Evolutionary conservation across 2,797 vertebrate species (phyloP), one percentile per base, ranked within the genome.

Genomic region (Epinephelus awoara): DNA sequence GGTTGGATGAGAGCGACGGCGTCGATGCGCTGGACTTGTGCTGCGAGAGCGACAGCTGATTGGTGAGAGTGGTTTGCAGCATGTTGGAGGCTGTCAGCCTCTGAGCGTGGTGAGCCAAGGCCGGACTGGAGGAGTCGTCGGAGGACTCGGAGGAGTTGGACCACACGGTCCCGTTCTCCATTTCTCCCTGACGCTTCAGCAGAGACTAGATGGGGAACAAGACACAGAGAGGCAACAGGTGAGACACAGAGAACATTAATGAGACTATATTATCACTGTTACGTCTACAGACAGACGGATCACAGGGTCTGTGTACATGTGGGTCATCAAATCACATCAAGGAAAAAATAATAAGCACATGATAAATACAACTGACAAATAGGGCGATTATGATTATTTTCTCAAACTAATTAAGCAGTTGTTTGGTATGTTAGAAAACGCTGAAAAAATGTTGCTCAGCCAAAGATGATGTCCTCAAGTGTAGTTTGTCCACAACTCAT

Each of bases 121-220:
- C 91, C 77, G 98, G 98, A 77, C 98, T 99, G 72, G 98, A 99
- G 15, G 98, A 99, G 91, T 99, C 98, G 0, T 99, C 98, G 0
- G 98, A 99, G 10, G 98, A 99, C 83, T 99, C 98, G 0, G 98
- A 99, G 74, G 98, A 99, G 93, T 99, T 96, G 75, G 98, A 99
- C 98, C 98, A 99, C 0, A 98, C 98, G 0, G 97, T 98, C 69
- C 98, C 98, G 0, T 99, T 99, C 90, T 99, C 98, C 88, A 97
- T 91, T 64, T 99, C 98, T 40, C 99, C 98, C 82, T 99, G 98
- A 46, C 98, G 96, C 85, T 96, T 96, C 88, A 99, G 88, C 95
- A 99, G 97, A 85, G 98, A 99, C 98, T 99, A 64, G 4, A 75
- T 17, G 59, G 25, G 55, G 70, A 71, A 77, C 10, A 34, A 62